These are phyloP conservation scores for Eilema sororculum DNA, from an alignment of 2,888 invertebrate species.

Conservation along the genomic window DNA sequence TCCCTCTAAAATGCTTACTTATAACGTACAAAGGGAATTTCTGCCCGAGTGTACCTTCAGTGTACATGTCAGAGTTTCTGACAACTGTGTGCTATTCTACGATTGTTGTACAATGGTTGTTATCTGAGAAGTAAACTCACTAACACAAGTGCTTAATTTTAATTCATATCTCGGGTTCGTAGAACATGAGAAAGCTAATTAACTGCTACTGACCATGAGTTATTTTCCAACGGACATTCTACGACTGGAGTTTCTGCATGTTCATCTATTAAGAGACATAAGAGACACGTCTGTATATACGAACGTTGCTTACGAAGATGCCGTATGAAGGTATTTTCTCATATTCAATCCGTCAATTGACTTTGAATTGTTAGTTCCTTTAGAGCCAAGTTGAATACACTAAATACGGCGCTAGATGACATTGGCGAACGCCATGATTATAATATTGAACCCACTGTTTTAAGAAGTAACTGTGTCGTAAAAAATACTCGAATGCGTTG, in stretches of 20 bases:
- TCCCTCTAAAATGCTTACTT: constrained; percentile 58
- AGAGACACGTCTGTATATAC: neutral
- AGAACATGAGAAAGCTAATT: constrained; percentile 32
- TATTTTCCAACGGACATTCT: neutral
- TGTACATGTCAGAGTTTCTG: constrained; percentile 46
- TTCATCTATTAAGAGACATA: neutral
- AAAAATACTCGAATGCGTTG: too few relatives aligned
- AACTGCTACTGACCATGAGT: too few relatives aligned
- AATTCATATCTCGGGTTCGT: constrained; percentile 37
- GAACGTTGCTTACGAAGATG: too few relatives aligned
- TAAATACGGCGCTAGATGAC: too few relatives aligned
- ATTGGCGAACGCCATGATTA: too few relatives aligned
- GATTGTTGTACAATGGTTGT: constrained; percentile 56
- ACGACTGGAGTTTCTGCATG: neutral
- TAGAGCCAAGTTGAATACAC: too few relatives aligned
- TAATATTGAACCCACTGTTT: too few relatives aligned
- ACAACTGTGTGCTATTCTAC: constrained; percentile 57
- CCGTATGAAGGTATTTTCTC: too few relatives aligned
- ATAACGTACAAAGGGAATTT: constrained; percentile 62
- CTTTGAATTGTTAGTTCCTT: too few relatives aligned
- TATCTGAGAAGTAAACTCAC: constrained; percentile 51
- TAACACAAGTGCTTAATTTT: constrained; percentile 50
- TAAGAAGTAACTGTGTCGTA: neutral
- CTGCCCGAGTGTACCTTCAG: constrained; percentile 54
- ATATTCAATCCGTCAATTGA: too few relatives aligned